phyloP scores from a whole-genome alignment of 2,113 vertebrate species.

The Rhagologus leucostigma region DNA sequence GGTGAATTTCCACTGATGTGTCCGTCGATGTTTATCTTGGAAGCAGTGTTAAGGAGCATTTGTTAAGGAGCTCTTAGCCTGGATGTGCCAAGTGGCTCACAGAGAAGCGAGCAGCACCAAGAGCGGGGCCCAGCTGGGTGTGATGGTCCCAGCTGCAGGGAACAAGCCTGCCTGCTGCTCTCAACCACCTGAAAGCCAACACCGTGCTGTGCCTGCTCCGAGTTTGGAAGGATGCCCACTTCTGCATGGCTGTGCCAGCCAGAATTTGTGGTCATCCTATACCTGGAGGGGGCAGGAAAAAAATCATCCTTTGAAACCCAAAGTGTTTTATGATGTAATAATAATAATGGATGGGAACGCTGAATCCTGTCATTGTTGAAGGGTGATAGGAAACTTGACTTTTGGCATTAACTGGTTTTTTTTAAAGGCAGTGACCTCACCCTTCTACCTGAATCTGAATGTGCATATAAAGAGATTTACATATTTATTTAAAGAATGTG shows the following conservation, averaged over 20 bases:
- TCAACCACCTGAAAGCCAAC: background rate
- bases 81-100: background rate
- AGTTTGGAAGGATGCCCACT: background rate
- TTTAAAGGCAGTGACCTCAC: background rate
- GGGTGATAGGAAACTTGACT: background rate
- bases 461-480: background rate
- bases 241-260: background rate
- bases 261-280: background rate
- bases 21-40: background rate
- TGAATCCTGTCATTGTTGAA: background rate
- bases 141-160: background rate
- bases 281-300: background rate
- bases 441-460: background rate
- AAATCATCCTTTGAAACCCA: background rate
- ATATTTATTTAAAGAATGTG: background rate
- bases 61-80: background rate
- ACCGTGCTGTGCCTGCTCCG: background rate
- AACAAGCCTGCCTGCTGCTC: background rate
- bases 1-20: background rate
- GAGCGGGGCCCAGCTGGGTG: background rate
- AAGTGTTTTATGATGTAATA: background rate
- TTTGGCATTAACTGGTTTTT: background rate
- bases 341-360: background rate
- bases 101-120: background rate
- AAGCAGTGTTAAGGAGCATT: background rate